Percentiles rank a stretch among this genome's conserved stretches.
Evolutionary conservation across 2,113 vertebrate species (phyloP).

Genomic region (Campylorhamphus procurvoides): DNA sequence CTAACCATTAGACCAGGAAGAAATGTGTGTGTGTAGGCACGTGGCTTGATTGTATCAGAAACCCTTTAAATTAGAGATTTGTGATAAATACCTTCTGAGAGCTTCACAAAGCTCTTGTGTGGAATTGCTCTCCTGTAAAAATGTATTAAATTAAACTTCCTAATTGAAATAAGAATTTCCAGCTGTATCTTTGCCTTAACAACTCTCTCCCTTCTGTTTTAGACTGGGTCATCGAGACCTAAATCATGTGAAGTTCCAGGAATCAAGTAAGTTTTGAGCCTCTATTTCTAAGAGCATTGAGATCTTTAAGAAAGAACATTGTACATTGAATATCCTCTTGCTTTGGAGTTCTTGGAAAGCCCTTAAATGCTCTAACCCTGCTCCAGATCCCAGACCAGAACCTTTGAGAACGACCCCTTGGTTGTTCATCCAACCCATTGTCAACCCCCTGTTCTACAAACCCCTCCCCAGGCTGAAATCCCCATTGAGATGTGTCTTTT

Average conservation of each 20-base stretch:
- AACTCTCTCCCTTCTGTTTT: slow-evolving; percentile 40
- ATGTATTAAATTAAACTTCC: neutral
- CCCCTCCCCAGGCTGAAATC: neutral
- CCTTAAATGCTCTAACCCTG: neutral
- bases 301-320: neutral
- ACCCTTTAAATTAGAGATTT: neutral
- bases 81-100: neutral
- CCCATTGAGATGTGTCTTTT: neutral
- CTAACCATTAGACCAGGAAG: neutral
- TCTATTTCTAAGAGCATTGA: neutral
- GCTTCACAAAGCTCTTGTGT: neutral
- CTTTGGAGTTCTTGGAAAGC: neutral
- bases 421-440: neutral
- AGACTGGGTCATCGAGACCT: slow-evolving; percentile 87
- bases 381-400: fast-evolving
- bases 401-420: neutral
- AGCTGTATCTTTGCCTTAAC: neutral
- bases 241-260: slow-evolving; percentile 97
- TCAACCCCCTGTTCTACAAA: too few relatives aligned
- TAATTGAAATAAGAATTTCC: neutral
- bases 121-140: neutral
- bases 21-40: neutral
- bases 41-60: neutral
- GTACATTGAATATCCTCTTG: neutral
- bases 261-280: slow-evolving; percentile 89